A percentile compares a stretch with the other conserved stretches of the same genome.
Conservation (phyloP, 1,140 invertebrate species). For the Lepidurus arcticus region DNA sequence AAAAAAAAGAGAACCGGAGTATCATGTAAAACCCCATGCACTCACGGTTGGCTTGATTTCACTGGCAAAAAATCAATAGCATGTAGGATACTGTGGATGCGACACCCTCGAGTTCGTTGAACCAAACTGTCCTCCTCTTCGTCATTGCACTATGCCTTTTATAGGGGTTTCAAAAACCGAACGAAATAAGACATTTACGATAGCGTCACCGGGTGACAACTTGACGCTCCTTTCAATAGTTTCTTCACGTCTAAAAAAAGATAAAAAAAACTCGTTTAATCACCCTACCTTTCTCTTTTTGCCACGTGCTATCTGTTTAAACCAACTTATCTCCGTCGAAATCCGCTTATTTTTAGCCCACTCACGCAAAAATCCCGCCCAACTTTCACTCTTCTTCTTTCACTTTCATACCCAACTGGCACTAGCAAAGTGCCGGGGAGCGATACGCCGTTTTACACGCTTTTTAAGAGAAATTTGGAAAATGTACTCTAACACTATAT, state of each 20-base stretch:
- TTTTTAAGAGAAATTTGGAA: too few species aligned
- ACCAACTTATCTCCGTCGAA: neutral
- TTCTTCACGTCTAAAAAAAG: neutral
- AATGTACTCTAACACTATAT: too few species aligned
- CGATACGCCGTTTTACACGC: too few species aligned
- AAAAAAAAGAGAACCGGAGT: neutral
- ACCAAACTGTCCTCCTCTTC: neutral
- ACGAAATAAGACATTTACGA: neutral
- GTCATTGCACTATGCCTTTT: neutral
- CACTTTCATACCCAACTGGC: too few species aligned
- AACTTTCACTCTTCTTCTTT: too few species aligned
- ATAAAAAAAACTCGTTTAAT: neutral
- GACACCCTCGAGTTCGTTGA: neutral
- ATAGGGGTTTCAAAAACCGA: neutral
- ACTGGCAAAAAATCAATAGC: slow-evolving; percentile 1
- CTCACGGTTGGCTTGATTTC: neutral
- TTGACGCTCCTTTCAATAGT: neutral
- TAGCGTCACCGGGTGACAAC: slow-evolving; percentile 2
- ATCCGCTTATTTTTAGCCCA: neutral
- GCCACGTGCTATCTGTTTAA: neutral
- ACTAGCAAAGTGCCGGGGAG: too few species aligned
- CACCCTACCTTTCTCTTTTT: neutral
- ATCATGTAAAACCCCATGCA: neutral
- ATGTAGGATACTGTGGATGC: neutral
- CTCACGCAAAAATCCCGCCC: neutral